phyloP scores from a whole-genome alignment of 2,797 vertebrate species.

The Masticophis lateralis region DNA sequence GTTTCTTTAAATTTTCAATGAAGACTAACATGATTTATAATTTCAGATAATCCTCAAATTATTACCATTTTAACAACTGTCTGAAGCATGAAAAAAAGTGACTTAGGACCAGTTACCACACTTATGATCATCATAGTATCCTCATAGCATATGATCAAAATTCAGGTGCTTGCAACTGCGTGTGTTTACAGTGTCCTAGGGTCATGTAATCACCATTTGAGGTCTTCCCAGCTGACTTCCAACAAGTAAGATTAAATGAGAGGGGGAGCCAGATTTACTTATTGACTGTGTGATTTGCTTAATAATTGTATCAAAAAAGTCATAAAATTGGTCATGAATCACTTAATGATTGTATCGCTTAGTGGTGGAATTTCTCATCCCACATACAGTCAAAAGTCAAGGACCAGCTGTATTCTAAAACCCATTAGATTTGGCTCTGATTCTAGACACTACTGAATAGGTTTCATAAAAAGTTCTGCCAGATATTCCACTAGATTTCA shows the following conservation, averaged over 20 bases:
- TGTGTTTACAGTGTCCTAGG: neutral
- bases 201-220: neutral
- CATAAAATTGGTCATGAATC: neutral
- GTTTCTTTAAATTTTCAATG: neutral
- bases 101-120: neutral
- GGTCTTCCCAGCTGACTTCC: neutral
- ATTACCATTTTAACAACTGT: neutral
- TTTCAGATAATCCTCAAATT: neutral
- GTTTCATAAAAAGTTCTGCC: neutral
- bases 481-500: neutral
- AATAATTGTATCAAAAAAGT: neutral
- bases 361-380: neutral
- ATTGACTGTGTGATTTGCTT: neutral
- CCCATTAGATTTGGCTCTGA: neutral
- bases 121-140: neutral
- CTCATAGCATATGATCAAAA: neutral
- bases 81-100: neutral
- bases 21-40: neutral
- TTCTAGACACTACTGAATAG: neutral
- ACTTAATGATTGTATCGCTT: neutral
- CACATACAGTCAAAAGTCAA: neutral
- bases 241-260: neutral
- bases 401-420: neutral
- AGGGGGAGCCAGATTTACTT: neutral
- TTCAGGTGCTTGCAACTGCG: neutral